phyloP scores from a whole-genome alignment of 2,797 vertebrate genomes.

The Rhabdophis nuchalis region DNA sequence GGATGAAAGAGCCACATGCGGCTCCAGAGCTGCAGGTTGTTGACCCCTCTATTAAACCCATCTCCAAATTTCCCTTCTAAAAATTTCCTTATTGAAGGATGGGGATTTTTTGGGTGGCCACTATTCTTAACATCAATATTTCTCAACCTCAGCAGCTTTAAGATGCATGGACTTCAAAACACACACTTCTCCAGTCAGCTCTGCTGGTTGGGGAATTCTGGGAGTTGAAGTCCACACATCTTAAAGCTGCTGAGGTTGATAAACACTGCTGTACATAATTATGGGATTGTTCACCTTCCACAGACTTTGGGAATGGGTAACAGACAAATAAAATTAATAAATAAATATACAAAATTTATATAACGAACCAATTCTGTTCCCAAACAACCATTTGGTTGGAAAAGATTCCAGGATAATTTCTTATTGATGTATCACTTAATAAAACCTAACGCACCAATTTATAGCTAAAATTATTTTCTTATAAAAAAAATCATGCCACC shows the following conservation, averaged over 20 bases:
- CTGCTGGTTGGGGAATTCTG: no score
- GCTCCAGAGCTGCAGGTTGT: no score
- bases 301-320: background rate
- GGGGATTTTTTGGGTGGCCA: background rate
- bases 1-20: no score
- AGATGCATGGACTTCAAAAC: background rate
- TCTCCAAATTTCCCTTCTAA: background rate
- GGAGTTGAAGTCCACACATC: background rate
- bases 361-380: background rate
- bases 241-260: background rate
- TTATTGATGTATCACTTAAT: background rate
- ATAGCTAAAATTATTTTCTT: background rate
- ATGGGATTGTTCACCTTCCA: background rate
- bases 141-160: background rate
- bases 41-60: no score
- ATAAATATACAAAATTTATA: background rate
- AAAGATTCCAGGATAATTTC: background rate
- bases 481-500: background rate
- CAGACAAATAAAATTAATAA: background rate
- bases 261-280: background rate
- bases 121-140: background rate
- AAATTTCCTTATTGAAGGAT: background rate
- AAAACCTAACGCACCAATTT: background rate
- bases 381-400: background rate
- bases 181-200: no score